These are phyloP conservation scores for Pteropus rufus DNA, from an alignment of 2,797 vertebrate species.

Conservation along the genomic window DNA sequence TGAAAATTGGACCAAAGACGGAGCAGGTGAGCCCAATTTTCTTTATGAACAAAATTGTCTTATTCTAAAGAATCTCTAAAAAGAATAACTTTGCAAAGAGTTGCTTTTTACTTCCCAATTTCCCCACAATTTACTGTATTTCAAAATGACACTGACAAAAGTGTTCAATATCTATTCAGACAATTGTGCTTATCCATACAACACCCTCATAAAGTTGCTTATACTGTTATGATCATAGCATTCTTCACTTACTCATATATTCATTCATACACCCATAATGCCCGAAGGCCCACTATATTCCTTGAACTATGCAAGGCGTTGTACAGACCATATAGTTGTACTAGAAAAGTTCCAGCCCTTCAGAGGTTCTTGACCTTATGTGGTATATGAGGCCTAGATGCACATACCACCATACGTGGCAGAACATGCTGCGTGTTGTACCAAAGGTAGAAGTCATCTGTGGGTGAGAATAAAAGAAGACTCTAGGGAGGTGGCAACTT, in stretches of 20 bases:
- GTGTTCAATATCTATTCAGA: not conserved
- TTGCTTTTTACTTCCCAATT: not conserved
- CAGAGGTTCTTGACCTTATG: not conserved
- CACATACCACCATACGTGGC: not conserved
- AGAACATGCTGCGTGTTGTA: not conserved
- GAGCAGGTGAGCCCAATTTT: slow-evolving; percentile 73
- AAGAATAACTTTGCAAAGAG: not conserved
- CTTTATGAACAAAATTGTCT: not conserved
- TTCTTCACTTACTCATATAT: not conserved
- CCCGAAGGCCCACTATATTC: fast-evolving
- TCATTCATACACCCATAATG: not conserved
- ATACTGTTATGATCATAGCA: not conserved
- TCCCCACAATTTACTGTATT: not conserved
- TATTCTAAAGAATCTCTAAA: not conserved
- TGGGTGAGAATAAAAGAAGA: not conserved
- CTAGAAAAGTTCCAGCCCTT: not conserved
- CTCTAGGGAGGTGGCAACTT: not conserved
- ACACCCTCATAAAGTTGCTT: not conserved
- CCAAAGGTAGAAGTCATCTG: not conserved
- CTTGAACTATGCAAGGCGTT: not conserved
- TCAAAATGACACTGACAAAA: not conserved
- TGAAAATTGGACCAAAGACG: slow-evolving; percentile 87
- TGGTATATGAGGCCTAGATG: not conserved
- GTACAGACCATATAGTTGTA: not conserved
- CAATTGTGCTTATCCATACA: not conserved